Percentiles rank a stretch among this genome's conserved stretches.
These are phyloP conservation scores for Poeciliopsis presidionis DNA, from an alignment of 2,797 vertebrate species.

Conservation along the genomic window DNA sequence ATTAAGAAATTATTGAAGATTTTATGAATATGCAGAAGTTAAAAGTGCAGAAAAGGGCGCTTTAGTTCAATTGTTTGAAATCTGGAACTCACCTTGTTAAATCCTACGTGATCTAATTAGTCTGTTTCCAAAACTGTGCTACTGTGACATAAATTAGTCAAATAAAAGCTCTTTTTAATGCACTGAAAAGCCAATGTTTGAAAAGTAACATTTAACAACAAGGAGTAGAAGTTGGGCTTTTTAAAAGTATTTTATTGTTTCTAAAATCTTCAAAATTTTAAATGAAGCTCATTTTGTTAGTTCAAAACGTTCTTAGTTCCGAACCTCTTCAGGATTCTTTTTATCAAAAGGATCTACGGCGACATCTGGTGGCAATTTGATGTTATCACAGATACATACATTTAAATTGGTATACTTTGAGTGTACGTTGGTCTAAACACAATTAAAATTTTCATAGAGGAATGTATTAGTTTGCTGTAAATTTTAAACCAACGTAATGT, in stretches of 20 bases:
- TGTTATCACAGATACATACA: slow-evolving; percentile 6
- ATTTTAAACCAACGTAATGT: background rate
- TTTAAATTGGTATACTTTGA: background rate
- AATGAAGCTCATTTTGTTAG: background rate
- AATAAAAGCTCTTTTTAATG: background rate
- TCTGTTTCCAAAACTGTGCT: background rate
- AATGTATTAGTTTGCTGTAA: background rate
- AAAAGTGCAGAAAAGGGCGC: no score
- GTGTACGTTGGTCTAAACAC: background rate
- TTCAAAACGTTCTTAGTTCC: background rate
- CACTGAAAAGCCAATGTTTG: background rate
- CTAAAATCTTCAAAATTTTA: background rate
- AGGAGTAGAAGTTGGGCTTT: background rate
- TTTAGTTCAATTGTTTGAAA: no score
- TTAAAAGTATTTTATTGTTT: background rate
- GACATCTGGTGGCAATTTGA: slow-evolving; percentile 55
- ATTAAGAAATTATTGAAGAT: background rate
- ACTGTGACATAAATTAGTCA: background rate
- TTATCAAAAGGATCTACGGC: background rate
- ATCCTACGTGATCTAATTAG: background rate
- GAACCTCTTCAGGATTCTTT: background rate
- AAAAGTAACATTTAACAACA: background rate
- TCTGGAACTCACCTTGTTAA: background rate
- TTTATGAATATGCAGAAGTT: no score
- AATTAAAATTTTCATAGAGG: background rate